A percentile compares a stretch with the other conserved stretches of the same genome.
Evolutionary conservation across 1,140 invertebrate species (phyloP).

Genomic region (Drosophila baimaii): DNA sequence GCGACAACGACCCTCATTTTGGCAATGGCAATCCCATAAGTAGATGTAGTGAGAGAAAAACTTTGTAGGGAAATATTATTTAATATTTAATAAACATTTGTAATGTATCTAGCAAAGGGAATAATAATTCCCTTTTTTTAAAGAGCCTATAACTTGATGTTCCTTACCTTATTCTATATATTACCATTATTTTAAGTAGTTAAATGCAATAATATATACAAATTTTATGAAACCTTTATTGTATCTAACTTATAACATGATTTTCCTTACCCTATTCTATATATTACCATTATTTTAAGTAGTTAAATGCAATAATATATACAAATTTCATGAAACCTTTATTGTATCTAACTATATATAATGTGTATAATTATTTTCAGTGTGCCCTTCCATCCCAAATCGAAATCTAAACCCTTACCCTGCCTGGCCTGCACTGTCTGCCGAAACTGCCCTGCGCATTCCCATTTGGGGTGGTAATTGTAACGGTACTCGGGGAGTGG

Average conservation of each 20-base stretch:
- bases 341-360: background rate
- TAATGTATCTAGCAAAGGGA: too few species aligned
- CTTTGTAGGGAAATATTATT: background rate
- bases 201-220: too few species aligned
- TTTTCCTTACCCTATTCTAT: too few species aligned
- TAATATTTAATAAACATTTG: background rate
- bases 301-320: too few species aligned
- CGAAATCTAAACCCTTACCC: slow-evolving; percentile 17
- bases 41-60: slow-evolving; percentile 27
- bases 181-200: too few species aligned
- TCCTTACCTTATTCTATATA: too few species aligned
- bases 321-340: too few species aligned
- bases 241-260: too few species aligned
- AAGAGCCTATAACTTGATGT: too few species aligned
- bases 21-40: slow-evolving; percentile 44
- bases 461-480: slow-evolving; percentile 53
- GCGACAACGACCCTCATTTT: slow-evolving; percentile 40
- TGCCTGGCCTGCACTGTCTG: slow-evolving; percentile 16
- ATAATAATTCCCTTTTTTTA: background rate
- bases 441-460: slow-evolving; percentile 32
- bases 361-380: background rate
- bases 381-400: slow-evolving; percentile 10
- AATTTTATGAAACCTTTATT: too few species aligned
- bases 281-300: too few species aligned
- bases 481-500: slow-evolving; percentile 16